These are phyloP conservation scores for Palythoa heliodiscus DNA, from an alignment of 92 coral and sea anemone species.

Conservation along the genomic window DNA sequence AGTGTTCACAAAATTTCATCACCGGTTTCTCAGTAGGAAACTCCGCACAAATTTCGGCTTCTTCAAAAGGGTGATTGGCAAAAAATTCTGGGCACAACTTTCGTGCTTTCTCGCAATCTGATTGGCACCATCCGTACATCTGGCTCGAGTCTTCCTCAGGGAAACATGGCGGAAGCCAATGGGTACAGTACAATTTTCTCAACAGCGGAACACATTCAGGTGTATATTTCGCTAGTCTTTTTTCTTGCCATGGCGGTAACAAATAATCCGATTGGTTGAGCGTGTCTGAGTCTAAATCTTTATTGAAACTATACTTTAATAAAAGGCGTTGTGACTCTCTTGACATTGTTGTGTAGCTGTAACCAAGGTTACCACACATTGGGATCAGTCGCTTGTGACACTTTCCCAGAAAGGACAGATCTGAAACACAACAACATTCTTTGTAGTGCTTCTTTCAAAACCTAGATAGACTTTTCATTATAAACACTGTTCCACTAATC, in stretches of 20 bases:
- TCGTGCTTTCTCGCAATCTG: constrained; percentile 21
- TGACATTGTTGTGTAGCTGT: constrained; percentile 17
- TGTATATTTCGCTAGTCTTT: neutral
- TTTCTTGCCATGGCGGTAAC: constrained; percentile 4
- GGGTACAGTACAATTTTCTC: neutral
- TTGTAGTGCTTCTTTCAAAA: neutral
- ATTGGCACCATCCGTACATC: constrained; percentile 23
- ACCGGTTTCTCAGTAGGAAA: neutral
- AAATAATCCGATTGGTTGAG: constrained; percentile 30
- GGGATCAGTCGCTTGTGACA: constrained; percentile 40
- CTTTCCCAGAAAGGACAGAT: constrained; percentile 21
- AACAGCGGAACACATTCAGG: neutral
- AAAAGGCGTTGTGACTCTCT: neutral
- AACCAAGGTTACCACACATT: constrained; percentile 22
- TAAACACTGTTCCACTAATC: too few species aligned
- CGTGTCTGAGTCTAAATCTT: neutral
- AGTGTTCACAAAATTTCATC: constrained; percentile 26
- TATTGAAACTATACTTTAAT: constrained; percentile 10
- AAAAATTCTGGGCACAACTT: constrained; percentile 21
- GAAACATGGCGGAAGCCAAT: constrained; percentile 36
- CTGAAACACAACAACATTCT: constrained; percentile 5
- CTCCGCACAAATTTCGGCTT: constrained; percentile 11
- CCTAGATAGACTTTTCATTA: too few species aligned
- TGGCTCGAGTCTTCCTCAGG: constrained; percentile 18
- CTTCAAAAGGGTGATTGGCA: neutral